Percentiles rank a stretch among this genome's conserved stretches.
Conservation (phyloP, 2,888 invertebrate species). For the Netelia inedita region DNA sequence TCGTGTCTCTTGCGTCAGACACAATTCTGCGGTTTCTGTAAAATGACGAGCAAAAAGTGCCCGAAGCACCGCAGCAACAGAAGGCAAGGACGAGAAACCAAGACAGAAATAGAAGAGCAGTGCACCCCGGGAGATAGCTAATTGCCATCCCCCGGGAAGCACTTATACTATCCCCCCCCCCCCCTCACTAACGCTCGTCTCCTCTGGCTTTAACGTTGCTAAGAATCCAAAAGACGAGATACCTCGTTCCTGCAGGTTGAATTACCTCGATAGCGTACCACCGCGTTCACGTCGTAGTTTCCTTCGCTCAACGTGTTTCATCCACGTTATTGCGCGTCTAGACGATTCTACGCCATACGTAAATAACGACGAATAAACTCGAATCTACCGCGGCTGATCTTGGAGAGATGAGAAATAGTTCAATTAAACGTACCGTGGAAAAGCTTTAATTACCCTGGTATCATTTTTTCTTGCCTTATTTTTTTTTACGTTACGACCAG, state of each 20-base stretch:
- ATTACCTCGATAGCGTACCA: constrained; percentile 57
- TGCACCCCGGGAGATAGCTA: constrained; percentile 53
- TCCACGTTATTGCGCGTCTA: constrained; percentile 14
- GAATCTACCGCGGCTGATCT: background rate
- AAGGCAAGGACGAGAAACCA: too few species aligned
- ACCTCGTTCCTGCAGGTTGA: constrained; percentile 15
- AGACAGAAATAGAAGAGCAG: constrained; percentile 7
- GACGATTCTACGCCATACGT: constrained; percentile 19
- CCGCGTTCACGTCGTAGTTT: constrained; percentile 17
- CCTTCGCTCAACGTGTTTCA: constrained; percentile 30
- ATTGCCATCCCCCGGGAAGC: constrained; percentile 60
- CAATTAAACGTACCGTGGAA: constrained; percentile 4
- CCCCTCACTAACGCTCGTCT: constrained; percentile 9
- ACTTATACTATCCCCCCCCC: constrained; percentile 13
- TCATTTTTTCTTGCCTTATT: background rate
- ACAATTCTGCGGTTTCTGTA: constrained; percentile 50
- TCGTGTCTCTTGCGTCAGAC: constrained; percentile 27
- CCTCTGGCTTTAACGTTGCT: constrained; percentile 43
- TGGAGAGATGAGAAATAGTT: background rate
- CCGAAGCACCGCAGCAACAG: constrained; percentile 21
- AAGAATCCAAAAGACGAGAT: constrained; percentile 47
- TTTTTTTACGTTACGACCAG: background rate
- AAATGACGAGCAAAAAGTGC: constrained; percentile 63
- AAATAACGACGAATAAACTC: constrained; percentile 19
- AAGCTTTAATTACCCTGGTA: constrained; percentile 38